phyloP scores from a whole-genome alignment of 1,140 invertebrate species.

The Aricia agestis region DNA sequence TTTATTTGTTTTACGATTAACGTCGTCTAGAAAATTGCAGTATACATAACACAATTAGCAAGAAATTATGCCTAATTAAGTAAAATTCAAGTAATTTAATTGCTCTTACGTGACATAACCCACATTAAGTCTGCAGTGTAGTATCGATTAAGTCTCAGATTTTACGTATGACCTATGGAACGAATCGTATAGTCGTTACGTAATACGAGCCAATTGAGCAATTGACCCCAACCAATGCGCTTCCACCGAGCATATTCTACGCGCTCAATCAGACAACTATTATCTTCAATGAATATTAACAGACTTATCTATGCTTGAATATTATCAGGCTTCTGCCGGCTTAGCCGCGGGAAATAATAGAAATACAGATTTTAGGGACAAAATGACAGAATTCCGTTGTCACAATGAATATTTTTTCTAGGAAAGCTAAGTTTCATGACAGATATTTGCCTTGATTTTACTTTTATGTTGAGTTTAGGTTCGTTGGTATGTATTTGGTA shows the following conservation, averaged over 20 bases:
- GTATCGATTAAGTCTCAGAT: background rate
- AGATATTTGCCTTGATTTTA: no score
- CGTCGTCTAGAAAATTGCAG: no score
- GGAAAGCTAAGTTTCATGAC: no score
- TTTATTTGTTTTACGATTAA: background rate
- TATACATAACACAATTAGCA: background rate
- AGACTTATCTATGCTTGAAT: background rate
- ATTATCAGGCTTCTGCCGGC: background rate
- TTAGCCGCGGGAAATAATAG: no score
- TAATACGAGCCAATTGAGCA: background rate
- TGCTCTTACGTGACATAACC: background rate
- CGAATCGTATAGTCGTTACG: background rate
- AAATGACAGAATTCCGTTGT: no score
- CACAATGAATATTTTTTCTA: no score
- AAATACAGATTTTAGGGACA: no score
- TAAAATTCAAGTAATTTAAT: background rate
- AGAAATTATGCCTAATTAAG: background rate
- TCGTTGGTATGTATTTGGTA: no score
- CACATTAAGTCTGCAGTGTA: background rate
- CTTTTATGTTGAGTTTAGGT: no score
- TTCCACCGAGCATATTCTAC: conserved; percentile 2
- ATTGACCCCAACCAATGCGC: conserved; percentile 2
- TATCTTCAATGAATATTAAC: conserved; percentile 13
- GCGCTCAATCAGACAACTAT: conserved; percentile 4
- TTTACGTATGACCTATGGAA: background rate